Evolutionary conservation across 1,140 invertebrate species (phyloP), one percentile per base, ranked within the genome.

Genomic region (Dreissena polymorpha): DNA sequence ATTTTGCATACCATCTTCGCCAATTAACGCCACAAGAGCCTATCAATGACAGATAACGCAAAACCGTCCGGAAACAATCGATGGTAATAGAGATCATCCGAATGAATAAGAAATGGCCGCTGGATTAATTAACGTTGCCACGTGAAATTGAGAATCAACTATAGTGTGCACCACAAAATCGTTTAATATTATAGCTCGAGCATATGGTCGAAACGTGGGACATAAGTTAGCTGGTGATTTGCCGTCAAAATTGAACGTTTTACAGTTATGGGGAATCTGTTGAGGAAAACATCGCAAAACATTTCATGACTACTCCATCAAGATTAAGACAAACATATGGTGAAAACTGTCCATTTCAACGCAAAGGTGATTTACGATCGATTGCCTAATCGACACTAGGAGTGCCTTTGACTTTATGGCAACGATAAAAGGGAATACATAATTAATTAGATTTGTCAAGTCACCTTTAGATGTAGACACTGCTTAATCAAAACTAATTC

Each of bases 1-100:
- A 70, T 53, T 80, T 80, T 80, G 72, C 69, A 65, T 27, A 63
- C 72, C 64, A 72, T 80, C 78, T 71, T 80, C 55, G 51, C 29
- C 68, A 71, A 72, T 71, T 80, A 71, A 80, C 64, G 70, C 72
- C 70, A 64, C 39, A 23, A 72, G 29, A 71, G 68, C 29, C 78
- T 57, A 27, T 21, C 10, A 78, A 2, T 53, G 14, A 39, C 49
- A 78, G 76, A 78, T 78, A 78, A 78, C 64, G 39, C 63, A 55
- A 16, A 68, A 68, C 3, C 29, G 18, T 68, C 16, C 18, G 18
- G 16, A 27, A 68, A 16, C 23, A 68, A 68, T 25, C 67, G 29
- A 68, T 68, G 67, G 25, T 39, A 68, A 27, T 68, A 23, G 21
- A 60, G 57, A 60, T 60, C 16, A 60, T 60, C 57, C 57, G 57